Conservation (phyloP, 2,797 vertebrate species). For the Peromyscus melanophrys region DNA sequence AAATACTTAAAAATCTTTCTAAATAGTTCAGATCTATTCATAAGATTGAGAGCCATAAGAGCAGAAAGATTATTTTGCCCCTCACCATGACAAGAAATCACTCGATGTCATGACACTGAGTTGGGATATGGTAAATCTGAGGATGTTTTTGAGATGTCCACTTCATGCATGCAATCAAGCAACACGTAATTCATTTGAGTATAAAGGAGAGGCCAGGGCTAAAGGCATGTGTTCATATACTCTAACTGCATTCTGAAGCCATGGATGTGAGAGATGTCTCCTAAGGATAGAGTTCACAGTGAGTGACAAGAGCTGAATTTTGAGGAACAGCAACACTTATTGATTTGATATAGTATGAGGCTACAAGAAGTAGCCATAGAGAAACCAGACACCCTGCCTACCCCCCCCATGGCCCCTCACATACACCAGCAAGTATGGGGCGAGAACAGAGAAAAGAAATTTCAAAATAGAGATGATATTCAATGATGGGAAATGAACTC, state of each 20-base stretch:
- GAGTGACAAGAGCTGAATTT: background rate
- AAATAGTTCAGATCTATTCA: background rate
- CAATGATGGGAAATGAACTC: background rate
- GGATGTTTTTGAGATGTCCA: background rate
- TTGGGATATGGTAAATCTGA: slow-evolving; percentile 3
- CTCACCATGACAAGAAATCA: background rate
- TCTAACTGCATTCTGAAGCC: background rate
- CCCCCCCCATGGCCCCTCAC: background rate
- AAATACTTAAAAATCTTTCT: background rate
- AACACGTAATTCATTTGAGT: background rate
- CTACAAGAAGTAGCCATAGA: background rate
- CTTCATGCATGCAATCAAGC: background rate
- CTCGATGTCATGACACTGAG: background rate
- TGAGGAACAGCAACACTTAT: background rate
- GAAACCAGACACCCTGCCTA: background rate
- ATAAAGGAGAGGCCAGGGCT: background rate
- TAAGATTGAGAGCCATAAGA: background rate
- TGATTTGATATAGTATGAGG: background rate
- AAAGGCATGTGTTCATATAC: background rate
- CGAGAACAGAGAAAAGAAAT: background rate
- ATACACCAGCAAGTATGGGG: background rate
- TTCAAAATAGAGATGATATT: background rate
- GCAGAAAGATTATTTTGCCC: background rate
- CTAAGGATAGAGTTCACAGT: background rate
- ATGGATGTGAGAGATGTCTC: background rate